Conservation (phyloP, 2,113 vertebrate species). For the Pandion haliaetus region DNA sequence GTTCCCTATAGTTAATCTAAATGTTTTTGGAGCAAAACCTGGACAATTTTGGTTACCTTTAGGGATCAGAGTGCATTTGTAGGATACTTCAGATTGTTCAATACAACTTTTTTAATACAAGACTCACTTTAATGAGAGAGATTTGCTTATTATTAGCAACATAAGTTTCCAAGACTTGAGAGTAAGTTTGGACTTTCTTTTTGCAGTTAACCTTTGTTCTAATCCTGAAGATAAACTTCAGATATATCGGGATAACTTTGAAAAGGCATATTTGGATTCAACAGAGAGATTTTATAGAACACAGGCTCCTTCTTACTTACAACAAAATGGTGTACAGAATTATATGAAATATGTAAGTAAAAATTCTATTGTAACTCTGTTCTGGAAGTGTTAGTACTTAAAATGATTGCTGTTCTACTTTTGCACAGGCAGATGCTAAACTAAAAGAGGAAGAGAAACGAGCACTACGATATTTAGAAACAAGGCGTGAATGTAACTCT, state of each 20-base stretch:
- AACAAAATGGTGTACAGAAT: slow-evolving; percentile 98
- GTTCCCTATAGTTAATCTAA: neutral
- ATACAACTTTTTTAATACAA: neutral
- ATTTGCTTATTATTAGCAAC: neutral
- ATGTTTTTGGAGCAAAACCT: neutral
- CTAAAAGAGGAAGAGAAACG: slow-evolving; percentile 98
- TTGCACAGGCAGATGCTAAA: slow-evolving; percentile 95
- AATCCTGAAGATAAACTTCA: slow-evolving; percentile 99
- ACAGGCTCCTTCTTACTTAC: slow-evolving; percentile 96
- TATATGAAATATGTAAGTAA: slow-evolving; percentile 99
- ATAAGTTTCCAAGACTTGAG: neutral
- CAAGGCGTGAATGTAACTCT: slow-evolving; percentile 96
- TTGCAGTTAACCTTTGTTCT: slow-evolving; percentile 96
- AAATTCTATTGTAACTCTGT: slow-evolving; percentile 20
- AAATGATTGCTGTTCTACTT: slow-evolving; percentile 74
- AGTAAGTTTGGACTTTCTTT: slow-evolving; percentile 61
- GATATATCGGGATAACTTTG: slow-evolving; percentile 99
- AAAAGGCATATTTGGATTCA: slow-evolving; percentile 98
- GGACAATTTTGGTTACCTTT: neutral
- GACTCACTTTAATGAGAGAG: neutral
- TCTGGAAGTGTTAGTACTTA: slow-evolving; percentile 36
- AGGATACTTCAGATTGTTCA: neutral
- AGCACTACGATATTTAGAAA: slow-evolving; percentile 95
- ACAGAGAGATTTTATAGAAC: slow-evolving; percentile 99
- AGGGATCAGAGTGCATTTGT: neutral